Base-by-base conservation (phyloP, 2,797 vertebrate genomes). In the Botia kubotai region DNA sequence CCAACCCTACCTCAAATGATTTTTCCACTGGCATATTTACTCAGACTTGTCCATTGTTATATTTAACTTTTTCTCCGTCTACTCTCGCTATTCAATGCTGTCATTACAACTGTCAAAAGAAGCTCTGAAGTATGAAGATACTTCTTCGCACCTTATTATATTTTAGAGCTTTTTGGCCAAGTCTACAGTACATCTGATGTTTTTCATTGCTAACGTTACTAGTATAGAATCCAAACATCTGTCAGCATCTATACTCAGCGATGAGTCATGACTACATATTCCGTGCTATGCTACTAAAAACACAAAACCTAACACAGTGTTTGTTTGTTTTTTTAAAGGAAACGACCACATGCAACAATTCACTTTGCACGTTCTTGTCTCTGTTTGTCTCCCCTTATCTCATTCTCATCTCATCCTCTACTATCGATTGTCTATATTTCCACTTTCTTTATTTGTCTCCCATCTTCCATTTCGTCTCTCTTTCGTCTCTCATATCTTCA, bases 261-360 rank as follows among this genome's bases (percentile, higher is more conserved):
- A 48, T 82, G 69, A 74, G 81, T 69, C 75, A 52, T 50, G 43
- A 0, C 43, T 46, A 11, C 10, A 46, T 46, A 46, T 46, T 46
- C 43, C 43, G 1, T 46, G 43, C 43, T 46, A 46, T 46, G 43
- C 43, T 46, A 10, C 43, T 10, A 10, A 46, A 46, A 46, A 46
- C 43, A 46, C 8, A 46, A 6, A 46, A 46, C 43, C 7, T 11
- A 46, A 46, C 39, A 19, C 63, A 50, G 29, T 65, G 17, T 62
- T 72, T 66, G 16, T 26, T 26, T 26, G 55, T 36, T 71, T 72
- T 72, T 69, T 77, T 72, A 46, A 7, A 92, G 90, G 89, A 88
- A 88, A 92, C 87, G 88, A 89, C 88, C 84, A 89, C 89, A 89
- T 86, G 89, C 91, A 90, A 87, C 86, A 86, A 89, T 87, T 86